Evolutionary conservation across 2,888 invertebrate genomes (phyloP).

Genomic region (Tinea semifulvella): DNA sequence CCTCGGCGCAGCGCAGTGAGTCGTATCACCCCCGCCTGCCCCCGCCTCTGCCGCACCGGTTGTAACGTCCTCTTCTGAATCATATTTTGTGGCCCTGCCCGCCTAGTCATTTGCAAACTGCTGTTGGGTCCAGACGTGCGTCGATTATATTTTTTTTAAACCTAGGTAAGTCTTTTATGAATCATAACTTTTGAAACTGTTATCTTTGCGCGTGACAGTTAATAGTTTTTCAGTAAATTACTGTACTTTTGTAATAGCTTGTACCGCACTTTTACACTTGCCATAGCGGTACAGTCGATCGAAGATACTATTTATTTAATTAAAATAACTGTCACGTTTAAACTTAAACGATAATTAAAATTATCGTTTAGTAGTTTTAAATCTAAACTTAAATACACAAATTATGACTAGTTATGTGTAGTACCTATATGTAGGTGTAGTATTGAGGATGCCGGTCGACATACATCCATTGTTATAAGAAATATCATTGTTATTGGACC

Average conservation of each 20-base stretch:
- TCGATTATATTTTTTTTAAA: not conserved
- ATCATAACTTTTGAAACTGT: too few species aligned
- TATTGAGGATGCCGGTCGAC: not conserved
- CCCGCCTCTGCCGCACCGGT: not conserved
- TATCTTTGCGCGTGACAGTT: too few species aligned
- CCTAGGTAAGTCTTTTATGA: not conserved
- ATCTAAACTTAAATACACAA: too few species aligned
- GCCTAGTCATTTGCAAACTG: not conserved
- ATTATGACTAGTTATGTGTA: too few species aligned
- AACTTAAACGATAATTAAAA: not conserved
- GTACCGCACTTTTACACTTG: too few species aligned
- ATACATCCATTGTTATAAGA: conserved; percentile 11
- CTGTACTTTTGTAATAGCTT: too few species aligned
- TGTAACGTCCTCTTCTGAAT: not conserved
- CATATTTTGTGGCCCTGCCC: not conserved
- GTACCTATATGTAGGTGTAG: not conserved
- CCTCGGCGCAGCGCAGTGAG: not conserved
- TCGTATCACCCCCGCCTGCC: not conserved
- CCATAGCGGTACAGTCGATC: too few species aligned
- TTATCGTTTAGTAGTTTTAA: too few species aligned
- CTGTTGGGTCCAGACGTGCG: not conserved
- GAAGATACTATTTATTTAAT: too few species aligned
- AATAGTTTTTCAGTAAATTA: too few species aligned
- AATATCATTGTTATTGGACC: conserved; percentile 12
- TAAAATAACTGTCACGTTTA: not conserved